Evolutionary conservation across 2,797 vertebrate genomes (phyloP).

Genomic region (Pangasius macronema): DNA sequence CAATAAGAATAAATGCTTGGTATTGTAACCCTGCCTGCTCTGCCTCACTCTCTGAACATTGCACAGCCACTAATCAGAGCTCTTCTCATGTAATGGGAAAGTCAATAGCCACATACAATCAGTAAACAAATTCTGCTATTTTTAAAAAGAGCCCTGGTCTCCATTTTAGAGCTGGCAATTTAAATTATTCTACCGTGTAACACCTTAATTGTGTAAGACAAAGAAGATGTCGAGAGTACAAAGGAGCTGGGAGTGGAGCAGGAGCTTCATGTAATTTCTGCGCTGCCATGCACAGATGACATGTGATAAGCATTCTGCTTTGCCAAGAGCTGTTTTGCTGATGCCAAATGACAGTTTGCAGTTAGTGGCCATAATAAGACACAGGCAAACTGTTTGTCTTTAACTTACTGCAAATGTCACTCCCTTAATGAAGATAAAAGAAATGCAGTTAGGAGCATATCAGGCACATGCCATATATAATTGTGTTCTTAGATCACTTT

Average conservation of each 20-base stretch:
- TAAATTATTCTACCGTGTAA: conserved; percentile 96
- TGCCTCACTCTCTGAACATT: conserved; percentile 50
- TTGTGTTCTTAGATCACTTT: conserved; percentile 51
- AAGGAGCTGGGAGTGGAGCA: conserved; percentile 78
- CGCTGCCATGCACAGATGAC: conserved; percentile 81
- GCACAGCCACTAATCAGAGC: conserved; percentile 75
- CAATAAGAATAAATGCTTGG: conserved; percentile 68
- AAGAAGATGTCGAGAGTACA: conserved; percentile 89
- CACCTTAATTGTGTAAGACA: conserved; percentile 95
- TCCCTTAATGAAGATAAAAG: conserved; percentile 59
- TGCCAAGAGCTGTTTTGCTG: conserved; percentile 73
- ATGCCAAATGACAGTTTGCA: conserved; percentile 77
- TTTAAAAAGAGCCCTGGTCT: conserved; percentile 80
- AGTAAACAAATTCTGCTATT: conserved; percentile 90
- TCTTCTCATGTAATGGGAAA: conserved; percentile 84
- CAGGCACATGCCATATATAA: conserved; percentile 44
- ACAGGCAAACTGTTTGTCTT: conserved; percentile 60
- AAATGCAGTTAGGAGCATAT: conserved; percentile 54
- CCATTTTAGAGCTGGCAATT: conserved; percentile 88
- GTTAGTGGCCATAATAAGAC: conserved; percentile 68
- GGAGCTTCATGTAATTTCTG: conserved; percentile 86
- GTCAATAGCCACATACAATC: conserved; percentile 85
- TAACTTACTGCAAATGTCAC: conserved; percentile 58
- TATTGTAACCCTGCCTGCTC: conserved; percentile 71
- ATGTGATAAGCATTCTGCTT: conserved; percentile 83